Evolutionary conservation across 2,888 invertebrate species (phyloP).

Genomic region (Chrysolina oricalcia): DNA sequence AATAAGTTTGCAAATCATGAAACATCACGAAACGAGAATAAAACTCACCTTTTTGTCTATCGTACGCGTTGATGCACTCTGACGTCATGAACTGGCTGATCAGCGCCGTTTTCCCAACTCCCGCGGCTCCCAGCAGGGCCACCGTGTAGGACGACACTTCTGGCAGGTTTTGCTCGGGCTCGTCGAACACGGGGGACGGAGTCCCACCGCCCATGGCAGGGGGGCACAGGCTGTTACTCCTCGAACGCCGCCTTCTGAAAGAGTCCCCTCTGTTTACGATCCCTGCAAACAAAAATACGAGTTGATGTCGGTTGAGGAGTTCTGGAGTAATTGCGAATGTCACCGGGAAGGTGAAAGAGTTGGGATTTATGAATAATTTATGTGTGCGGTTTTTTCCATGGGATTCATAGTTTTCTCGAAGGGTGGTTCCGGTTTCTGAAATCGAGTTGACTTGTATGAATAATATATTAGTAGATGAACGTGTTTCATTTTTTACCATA

Average conservation of each 20-base stretch:
- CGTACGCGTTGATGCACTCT: constrained; percentile 95
- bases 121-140: constrained; percentile 85
- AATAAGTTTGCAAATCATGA: too few relatives aligned
- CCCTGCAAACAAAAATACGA: constrained; percentile 74
- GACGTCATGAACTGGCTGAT: constrained; percentile 94
- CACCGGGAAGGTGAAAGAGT: not conserved
- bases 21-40: not conserved
- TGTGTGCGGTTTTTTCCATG: not conserved
- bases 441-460: not conserved
- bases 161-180: constrained; percentile 71
- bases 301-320: not conserved
- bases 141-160: constrained; percentile 77
- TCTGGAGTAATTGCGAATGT: constrained; percentile 4
- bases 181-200: constrained; percentile 72
- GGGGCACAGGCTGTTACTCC: constrained; percentile 88
- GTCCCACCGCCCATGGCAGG: constrained; percentile 63
- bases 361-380: constrained; percentile 3
- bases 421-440: not conserved
- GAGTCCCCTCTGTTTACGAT: constrained; percentile 96
- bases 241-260: constrained; percentile 87
- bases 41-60: constrained; percentile 83
- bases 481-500: not conserved
- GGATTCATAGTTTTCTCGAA: constrained; percentile 1
- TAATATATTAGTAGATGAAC: not conserved
- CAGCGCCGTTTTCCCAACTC: constrained; percentile 89